Conservation (phyloP, 2,888 invertebrate species). For the Chymomyza amoena region DNA sequence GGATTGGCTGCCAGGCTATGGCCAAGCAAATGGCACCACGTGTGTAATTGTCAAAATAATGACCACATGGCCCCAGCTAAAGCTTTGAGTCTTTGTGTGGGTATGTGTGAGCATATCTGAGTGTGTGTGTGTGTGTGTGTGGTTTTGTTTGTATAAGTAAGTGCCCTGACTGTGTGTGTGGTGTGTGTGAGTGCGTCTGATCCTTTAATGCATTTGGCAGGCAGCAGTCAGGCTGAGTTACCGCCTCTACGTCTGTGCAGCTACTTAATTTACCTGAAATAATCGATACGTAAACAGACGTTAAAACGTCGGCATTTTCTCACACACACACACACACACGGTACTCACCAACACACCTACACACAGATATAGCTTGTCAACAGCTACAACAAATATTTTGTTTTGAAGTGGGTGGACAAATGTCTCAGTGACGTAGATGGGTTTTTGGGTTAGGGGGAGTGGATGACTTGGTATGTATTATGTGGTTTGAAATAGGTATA, state of each 20-base stretch:
- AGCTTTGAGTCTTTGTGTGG: constrained; percentile 2
- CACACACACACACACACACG: constrained; percentile 29
- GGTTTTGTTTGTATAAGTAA: constrained; percentile 65
- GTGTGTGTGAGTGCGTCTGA: constrained; percentile 60
- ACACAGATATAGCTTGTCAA: constrained; percentile 41
- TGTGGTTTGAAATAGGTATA: too few relatives aligned
- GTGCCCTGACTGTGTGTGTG: constrained; percentile 43
- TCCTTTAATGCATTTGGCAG: constrained; percentile 75
- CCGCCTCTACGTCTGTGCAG: constrained; percentile 36
- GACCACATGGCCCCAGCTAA: constrained; percentile 55
- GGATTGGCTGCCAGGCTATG: background rate
- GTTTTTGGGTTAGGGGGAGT: background rate
- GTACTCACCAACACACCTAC: background rate
- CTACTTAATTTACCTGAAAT: constrained; percentile 76
- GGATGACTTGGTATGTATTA: too few relatives aligned
- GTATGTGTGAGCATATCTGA: constrained; percentile 25
- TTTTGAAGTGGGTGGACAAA: constrained; percentile 54
- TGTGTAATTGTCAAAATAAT: constrained; percentile 75
- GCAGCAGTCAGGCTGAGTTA: constrained; percentile 36
- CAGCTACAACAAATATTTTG: constrained; percentile 69
- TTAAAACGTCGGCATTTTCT: constrained; percentile 69
- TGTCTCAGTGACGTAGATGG: constrained; percentile 20
- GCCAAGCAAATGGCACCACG: constrained; percentile 57
- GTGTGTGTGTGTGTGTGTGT: constrained; percentile 25
- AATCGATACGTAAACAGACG: constrained; percentile 75